Evolutionary conservation across 2,797 vertebrate species (phyloP), one percentile per base, ranked within the genome.

Genomic region (Nyctalus aviator): DNA sequence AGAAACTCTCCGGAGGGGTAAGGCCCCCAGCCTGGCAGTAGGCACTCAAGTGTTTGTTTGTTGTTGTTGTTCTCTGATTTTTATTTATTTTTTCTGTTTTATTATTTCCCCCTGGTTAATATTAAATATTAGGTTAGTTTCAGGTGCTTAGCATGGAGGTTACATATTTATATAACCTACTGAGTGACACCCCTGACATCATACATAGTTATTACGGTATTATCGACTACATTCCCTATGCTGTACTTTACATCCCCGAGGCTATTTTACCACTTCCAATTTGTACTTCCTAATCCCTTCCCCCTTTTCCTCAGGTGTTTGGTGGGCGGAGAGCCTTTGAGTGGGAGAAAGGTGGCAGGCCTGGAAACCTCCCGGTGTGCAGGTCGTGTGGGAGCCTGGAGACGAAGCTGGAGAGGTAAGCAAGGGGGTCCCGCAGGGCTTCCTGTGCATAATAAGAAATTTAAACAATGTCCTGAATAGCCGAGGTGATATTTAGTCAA

Each of bases 371-470:
- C 72, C 10, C 15, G 3, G 11, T 6, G 44, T n/a, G 78, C 50
- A 57, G 64, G 55, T 25, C 9, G 11, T 53, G 4, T 53, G 83
- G 27, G 57, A 30, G 41, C 69, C 62, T 55, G 11, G 55, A 82
- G 92, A 13, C 3, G 79, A 46, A 46, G 87, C 84, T 35, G 87
- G 57, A 55, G 27, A 96, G 95, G 96, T 96, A 78, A 95, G 95
- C 57, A 53, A 53, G 91, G n/a, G 37, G 18, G 50, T 18, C 30
- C 68, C 37, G 27, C 53, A 87, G 85, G 57, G 32, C 35, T n/a
- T 64, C 30, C 3, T 57, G 55, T 76, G 72, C 71, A 4, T 20
- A n/a, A 4, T 37, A 71, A 72, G 75, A 59, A 50, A 27, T 75
- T 44, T 72, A 75, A 83, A 66, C 66, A 69, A 20, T 23, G 18